Evolutionary conservation across 2,888 invertebrate genomes (phyloP).

Genomic region (Calameuta filiformis): DNA sequence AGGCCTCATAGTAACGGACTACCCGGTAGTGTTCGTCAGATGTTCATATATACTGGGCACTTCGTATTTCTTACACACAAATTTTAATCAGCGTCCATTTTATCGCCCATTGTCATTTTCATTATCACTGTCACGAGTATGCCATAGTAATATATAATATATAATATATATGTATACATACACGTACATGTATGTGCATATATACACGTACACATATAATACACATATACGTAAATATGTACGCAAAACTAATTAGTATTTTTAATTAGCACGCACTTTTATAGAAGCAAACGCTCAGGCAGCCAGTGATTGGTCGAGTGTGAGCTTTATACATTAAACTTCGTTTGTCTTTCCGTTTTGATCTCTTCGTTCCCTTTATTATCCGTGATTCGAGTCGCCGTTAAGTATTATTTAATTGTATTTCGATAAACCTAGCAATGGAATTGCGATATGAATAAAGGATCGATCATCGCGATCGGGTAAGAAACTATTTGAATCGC

Average conservation of each 20-base stretch:
- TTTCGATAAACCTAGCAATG: conserved; percentile 24
- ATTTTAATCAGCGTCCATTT: neutral
- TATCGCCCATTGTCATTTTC: neutral
- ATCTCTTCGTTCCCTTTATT: conserved; percentile 3
- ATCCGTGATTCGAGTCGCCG: neutral
- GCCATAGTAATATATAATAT: neutral
- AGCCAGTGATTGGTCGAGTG: conserved; percentile 64
- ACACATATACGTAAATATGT: neutral
- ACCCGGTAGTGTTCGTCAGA: neutral
- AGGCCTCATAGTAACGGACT: neutral
- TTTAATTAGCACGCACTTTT: conserved; percentile 34
- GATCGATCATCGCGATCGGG: conserved; percentile 31
- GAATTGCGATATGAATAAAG: conserved; percentile 50
- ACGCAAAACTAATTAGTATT: neutral
- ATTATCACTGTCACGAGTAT: neutral
- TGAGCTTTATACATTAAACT: conserved; percentile 45
- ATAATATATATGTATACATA: neutral
- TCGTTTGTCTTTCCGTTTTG: conserved; percentile 1
- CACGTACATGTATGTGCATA: neutral
- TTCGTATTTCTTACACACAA: neutral
- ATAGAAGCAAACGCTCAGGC: conserved; percentile 59
- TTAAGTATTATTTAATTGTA: conserved; percentile 16
- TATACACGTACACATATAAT: conserved; percentile 1
- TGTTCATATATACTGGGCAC: neutral
- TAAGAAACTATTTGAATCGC: conserved; percentile 26